These are phyloP conservation scores for Ceraclea dissimilis DNA, from an alignment of 2,888 invertebrate species.

Conservation along the genomic window DNA sequence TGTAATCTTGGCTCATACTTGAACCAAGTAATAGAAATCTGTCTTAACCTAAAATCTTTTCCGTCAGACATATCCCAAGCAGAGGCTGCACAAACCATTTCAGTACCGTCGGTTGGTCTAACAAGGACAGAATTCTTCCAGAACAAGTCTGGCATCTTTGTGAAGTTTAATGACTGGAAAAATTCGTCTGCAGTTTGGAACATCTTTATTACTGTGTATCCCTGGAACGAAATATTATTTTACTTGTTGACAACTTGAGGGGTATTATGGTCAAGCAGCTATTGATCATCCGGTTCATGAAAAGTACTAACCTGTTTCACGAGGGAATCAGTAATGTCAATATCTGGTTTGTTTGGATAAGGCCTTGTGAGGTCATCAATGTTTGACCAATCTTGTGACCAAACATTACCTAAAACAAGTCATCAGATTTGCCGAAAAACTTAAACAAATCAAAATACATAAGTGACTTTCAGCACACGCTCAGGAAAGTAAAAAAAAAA, in stretches of 20 bases:
- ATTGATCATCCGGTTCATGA: no score
- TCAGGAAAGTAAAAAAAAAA: no score
- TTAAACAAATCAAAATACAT: no score
- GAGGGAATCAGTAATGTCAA: slow-evolving; percentile 69
- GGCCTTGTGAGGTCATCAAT: slow-evolving; percentile 64
- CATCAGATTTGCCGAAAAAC: no score
- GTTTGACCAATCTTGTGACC: slow-evolving; percentile 73
- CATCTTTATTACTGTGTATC: slow-evolving; percentile 69
- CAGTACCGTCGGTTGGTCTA: slow-evolving; percentile 64
- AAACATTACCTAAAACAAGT: slow-evolving; percentile 70
- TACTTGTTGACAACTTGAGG: not conserved
- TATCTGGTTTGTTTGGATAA: slow-evolving; percentile 58
- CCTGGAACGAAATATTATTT: slow-evolving; percentile 35
- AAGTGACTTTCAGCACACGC: no score
- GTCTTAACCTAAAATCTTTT: slow-evolving; percentile 68
- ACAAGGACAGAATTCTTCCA: slow-evolving; percentile 82
- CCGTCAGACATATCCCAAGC: slow-evolving; percentile 83
- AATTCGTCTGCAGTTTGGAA: slow-evolving; percentile 81
- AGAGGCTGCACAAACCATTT: slow-evolving; percentile 78
- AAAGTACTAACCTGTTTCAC: slow-evolving; percentile 49
- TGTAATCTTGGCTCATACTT: slow-evolving; percentile 56
- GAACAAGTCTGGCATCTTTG: slow-evolving; percentile 70
- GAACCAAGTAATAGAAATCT: not conserved
- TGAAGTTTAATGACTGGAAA: slow-evolving; percentile 75
- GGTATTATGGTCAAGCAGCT: no score